phyloP scores from a whole-genome alignment of 2,797 vertebrate genomes.

The Acipenser transmontanus region DNA sequence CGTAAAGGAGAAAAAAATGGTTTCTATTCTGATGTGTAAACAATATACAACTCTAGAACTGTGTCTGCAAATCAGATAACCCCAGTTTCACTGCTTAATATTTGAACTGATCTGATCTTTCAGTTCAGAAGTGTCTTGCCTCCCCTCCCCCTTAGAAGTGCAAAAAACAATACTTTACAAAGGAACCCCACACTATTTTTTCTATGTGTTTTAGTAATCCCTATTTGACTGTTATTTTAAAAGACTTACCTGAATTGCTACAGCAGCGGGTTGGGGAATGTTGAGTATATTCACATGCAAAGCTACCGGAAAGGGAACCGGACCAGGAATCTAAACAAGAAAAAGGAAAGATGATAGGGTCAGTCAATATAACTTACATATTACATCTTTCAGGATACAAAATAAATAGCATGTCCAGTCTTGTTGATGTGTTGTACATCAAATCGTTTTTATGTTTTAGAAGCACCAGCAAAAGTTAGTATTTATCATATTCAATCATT shows the following conservation, averaged over 20 bases:
- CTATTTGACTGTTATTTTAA: neutral
- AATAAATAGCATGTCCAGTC: too few relatives aligned
- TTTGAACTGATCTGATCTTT: neutral
- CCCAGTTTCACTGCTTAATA: neutral
- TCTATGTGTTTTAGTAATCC: neutral
- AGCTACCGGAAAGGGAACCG: slow-evolving; percentile 82
- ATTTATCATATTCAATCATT: too few relatives aligned
- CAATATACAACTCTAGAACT: neutral
- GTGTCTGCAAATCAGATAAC: slow-evolving; percentile 1
- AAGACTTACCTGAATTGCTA: slow-evolving; percentile 86
- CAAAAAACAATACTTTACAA: too few relatives aligned
- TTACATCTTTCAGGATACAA: too few relatives aligned
- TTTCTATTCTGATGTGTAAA: neutral
- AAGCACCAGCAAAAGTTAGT: too few relatives aligned
- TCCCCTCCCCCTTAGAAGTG: too few relatives aligned
- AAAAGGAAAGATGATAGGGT: slow-evolving; percentile 6
- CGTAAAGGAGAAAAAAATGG: neutral
- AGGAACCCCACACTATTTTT: neutral
- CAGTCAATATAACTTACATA: too few relatives aligned
- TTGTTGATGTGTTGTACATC: too few relatives aligned
- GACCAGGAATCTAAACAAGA: slow-evolving; percentile 50
- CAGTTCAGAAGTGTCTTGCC: too few relatives aligned
- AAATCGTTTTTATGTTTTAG: too few relatives aligned
- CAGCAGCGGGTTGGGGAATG: slow-evolving; percentile 85
- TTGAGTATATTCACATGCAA: slow-evolving; percentile 91